Conservation (phyloP, 2,113 vertebrate genomes). For the Thamnophis sirtalis region DNA sequence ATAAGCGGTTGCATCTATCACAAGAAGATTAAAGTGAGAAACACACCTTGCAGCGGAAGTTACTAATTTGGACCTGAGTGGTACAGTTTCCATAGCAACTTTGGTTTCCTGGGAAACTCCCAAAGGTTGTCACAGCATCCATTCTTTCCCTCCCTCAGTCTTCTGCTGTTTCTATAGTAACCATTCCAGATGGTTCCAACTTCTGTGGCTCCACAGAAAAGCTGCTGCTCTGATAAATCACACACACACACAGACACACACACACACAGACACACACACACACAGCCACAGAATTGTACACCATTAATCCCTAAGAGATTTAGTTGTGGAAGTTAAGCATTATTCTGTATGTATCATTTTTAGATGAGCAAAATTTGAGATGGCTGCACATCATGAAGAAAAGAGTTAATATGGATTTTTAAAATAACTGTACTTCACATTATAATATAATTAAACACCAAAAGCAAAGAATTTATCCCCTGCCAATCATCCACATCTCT, state of each 20-base stretch:
- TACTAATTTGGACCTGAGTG: conserved; percentile 83
- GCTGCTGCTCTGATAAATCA: conserved; percentile 56
- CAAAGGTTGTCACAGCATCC: conserved; percentile 92
- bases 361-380: conserved; percentile 21
- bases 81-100: conserved; percentile 92
- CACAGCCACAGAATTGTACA: conserved; percentile 9
- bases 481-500: conserved; percentile 31
- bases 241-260: conserved; percentile 49
- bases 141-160: conserved; percentile 59
- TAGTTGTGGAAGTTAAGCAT: conserved; percentile 39
- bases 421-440: conserved; percentile 2
- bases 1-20: conserved; percentile 52
- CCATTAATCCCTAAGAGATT: conserved; percentile 51
- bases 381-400: conserved; percentile 34
- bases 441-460: conserved; percentile 42
- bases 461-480: not conserved
- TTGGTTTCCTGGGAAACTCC: conserved; percentile 92
- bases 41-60: conserved; percentile 83
- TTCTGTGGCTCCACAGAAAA: conserved; percentile 57
- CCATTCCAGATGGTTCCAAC: conserved; percentile 85
- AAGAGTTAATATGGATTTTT: conserved; percentile 23
- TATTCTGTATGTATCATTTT: conserved; percentile 33
- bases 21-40: conserved; percentile 71
- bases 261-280: conserved; percentile 36
- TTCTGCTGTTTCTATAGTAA: conserved; percentile 80